Evolutionary conservation across 2,113 vertebrate genomes (phyloP).

Genomic region (Lepisosteus osseus): DNA sequence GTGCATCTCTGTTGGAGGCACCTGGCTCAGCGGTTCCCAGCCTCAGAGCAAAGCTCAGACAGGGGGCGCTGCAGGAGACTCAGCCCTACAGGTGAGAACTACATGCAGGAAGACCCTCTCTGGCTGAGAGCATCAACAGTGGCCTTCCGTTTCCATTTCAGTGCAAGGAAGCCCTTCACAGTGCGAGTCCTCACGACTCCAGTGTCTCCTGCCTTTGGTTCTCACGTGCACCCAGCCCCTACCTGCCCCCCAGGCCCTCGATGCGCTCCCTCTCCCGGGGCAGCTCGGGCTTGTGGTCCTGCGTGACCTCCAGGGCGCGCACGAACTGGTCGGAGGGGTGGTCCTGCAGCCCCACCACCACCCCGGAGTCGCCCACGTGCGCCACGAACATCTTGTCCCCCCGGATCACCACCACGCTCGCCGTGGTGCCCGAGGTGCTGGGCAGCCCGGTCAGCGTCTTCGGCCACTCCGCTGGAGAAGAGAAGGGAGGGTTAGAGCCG

Average conservation of each 20-base stretch:
- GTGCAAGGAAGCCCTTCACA: too few species aligned
- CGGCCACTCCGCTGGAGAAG: constrained; percentile 87
- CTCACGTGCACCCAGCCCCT: constrained; percentile 23
- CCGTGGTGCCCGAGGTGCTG: constrained; percentile 94
- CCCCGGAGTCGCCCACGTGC: constrained; percentile 92
- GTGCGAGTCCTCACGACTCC: too few species aligned
- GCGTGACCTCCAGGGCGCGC: constrained; percentile 90
- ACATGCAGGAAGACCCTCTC: too few species aligned
- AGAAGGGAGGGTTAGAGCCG: background rate
- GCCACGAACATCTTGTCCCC: constrained; percentile 92
- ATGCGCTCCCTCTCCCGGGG: constrained; percentile 93
- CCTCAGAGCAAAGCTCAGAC: too few species aligned
- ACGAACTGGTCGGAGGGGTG: constrained; percentile 80
- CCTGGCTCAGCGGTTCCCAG: too few species aligned
- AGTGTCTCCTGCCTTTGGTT: too few species aligned
- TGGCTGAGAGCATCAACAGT: too few species aligned
- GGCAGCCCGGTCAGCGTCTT: constrained; percentile 94
- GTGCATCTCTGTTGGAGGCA: too few species aligned
- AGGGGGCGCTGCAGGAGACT: too few species aligned
- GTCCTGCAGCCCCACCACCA: constrained; percentile 89
- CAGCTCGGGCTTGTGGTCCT: constrained; percentile 96
- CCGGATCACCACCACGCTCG: constrained; percentile 90
- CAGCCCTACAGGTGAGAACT: too few species aligned
- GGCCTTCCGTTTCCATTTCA: too few species aligned
- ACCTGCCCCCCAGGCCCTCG: constrained; percentile 96